Evolutionary conservation across 1,140 invertebrate genomes (phyloP), one percentile per base, ranked within the genome.

Genomic region (Dinothrombium tinctorium): DNA sequence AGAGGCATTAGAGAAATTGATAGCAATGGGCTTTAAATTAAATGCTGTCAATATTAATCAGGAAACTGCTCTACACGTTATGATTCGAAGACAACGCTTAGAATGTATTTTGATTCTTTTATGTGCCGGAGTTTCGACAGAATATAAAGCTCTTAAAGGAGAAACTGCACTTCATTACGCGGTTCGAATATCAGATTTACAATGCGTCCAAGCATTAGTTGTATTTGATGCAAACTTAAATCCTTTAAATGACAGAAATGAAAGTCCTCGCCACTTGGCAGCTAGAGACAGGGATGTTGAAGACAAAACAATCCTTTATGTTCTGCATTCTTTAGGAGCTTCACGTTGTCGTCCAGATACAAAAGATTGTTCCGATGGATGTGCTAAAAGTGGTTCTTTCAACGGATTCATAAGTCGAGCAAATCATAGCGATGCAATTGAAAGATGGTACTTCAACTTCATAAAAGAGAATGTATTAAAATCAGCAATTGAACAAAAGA

Each of bases 1-100:
- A 23, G 35, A 56, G 53, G 40, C 49, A 12, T 45, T 87, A 4
- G 72, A 76, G 42, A 69, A 72, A 1, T 54, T 92, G 2, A 68
- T 81, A 7, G 69, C 80, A 43, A 69, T 72, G 33, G 79, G 82
- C 37, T 86, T 81, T 54, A 69, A 80, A 50, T 71, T 90, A 2
- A 73, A 92, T 56, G 69, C 75, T 3, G 49, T 70, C 0, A 87
- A 89, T 58, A 79, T 82, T 49, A 68, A 79, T 38, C 72, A 73
- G 0, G 62, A 73, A 37, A 84, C 83, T 0, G 80, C 84, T 2
- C 56, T 92, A 4, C 82, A 90, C 52, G 67, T 84, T 5, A 84
- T 87, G 57, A 51, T 60, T 17, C 37, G 46, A 20, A 32, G 51
- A 28, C 49, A 48, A 19, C 46, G 55, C 9, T 42, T 58, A 4